A percentile compares a stretch with the other conserved stretches of the same genome.
Conservation (phyloP, 2,888 invertebrate genomes). For the Clunio marinus region DNA sequence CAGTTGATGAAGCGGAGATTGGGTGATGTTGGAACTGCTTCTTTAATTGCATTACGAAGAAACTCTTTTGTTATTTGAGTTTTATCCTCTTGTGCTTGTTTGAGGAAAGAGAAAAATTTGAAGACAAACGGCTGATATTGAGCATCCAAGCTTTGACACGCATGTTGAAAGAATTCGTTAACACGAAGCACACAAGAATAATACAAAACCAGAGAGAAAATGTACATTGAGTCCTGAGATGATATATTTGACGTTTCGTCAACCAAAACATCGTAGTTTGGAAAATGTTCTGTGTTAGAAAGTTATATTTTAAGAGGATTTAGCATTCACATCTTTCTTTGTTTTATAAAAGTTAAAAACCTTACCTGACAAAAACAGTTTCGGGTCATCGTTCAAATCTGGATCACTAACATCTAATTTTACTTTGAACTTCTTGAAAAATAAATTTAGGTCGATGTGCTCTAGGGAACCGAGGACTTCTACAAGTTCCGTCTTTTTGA, state of each 20-base stretch:
- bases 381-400: background rate
- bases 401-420: conserved; percentile 31
- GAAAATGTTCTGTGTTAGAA: conserved; percentile 44
- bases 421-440: conserved; percentile 43
- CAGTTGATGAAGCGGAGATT: conserved; percentile 32
- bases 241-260: conserved; percentile 44
- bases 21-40: too few species aligned
- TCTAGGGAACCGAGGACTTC: conserved; percentile 43
- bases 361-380: background rate
- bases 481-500: background rate
- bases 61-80: background rate
- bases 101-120: conserved; percentile 43
- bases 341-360: background rate
- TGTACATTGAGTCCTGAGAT: conserved; percentile 46
- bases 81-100: conserved; percentile 17
- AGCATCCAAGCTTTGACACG: conserved; percentile 46
- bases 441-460: conserved; percentile 46
- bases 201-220: conserved; percentile 48
- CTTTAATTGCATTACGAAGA: background rate
- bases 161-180: conserved; percentile 45
- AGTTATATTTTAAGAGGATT: background rate
- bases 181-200: conserved; percentile 47
- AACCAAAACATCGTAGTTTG: conserved; percentile 44
- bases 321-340: background rate
- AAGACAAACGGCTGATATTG: conserved; percentile 44